Percentiles rank a stretch among this genome's conserved stretches.
Evolutionary conservation across 2,113 vertebrate genomes (phyloP).

Genomic region (Pelobates fuscus): DNA sequence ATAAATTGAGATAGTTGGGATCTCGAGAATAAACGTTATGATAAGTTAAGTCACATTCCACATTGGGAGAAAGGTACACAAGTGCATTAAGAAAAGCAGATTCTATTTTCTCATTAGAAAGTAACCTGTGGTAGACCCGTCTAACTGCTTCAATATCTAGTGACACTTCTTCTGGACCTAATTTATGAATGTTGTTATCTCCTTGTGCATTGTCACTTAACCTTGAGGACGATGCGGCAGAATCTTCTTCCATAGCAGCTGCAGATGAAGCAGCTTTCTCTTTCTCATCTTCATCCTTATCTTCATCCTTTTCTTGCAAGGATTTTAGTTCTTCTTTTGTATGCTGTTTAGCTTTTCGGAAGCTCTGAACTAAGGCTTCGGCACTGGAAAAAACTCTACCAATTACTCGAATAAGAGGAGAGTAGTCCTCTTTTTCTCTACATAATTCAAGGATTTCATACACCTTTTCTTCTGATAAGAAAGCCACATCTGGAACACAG

Average conservation of each 20-base stretch:
- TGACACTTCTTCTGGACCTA: slow-evolving; percentile 79
- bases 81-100: slow-evolving; percentile 93
- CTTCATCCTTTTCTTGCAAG: slow-evolving; percentile 93
- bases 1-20: slow-evolving; percentile 95
- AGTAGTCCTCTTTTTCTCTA: slow-evolving; percentile 85
- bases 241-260: slow-evolving; percentile 83
- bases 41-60: slow-evolving; percentile 96
- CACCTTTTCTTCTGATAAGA: slow-evolving; percentile 88
- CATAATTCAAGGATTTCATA: slow-evolving; percentile 88
- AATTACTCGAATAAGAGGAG: slow-evolving; percentile 86
- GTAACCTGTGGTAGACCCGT: slow-evolving; percentile 86
- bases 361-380: slow-evolving; percentile 89
- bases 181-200: slow-evolving; percentile 70
- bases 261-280: slow-evolving; percentile 85
- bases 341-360: slow-evolving; percentile 81
- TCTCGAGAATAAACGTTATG: slow-evolving; percentile 91
- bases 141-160: slow-evolving; percentile 89
- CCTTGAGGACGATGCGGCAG: slow-evolving; percentile 76
- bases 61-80: slow-evolving; percentile 91
- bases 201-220: slow-evolving; percentile 74
- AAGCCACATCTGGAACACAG: slow-evolving; percentile 82
- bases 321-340: slow-evolving; percentile 87
- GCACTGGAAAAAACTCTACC: slow-evolving; percentile 92
- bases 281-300: slow-evolving; percentile 97
- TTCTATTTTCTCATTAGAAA: slow-evolving; percentile 88